These are phyloP conservation scores for Meghimatium bilineatum DNA, from an alignment of 2,888 invertebrate genomes.

Conservation along the genomic window DNA sequence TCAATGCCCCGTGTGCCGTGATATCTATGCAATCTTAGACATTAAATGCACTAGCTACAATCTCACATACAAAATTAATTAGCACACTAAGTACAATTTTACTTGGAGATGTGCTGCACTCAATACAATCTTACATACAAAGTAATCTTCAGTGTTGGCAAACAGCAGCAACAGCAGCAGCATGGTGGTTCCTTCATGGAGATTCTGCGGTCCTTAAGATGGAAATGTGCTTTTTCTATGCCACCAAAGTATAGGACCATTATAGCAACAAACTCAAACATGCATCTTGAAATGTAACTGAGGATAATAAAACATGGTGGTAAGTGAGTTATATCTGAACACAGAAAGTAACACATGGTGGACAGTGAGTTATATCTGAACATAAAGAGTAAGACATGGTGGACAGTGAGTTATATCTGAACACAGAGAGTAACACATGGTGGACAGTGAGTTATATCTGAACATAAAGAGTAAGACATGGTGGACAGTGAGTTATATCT, in stretches of 20 bases:
- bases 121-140: background rate
- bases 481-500: background rate
- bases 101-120: background rate
- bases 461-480: background rate
- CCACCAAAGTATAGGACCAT: slow-evolving; percentile 15
- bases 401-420: too few species aligned
- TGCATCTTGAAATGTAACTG: background rate
- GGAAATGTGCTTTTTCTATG: background rate
- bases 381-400: too few species aligned
- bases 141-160: background rate
- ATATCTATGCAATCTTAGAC: too few species aligned
- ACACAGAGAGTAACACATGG: too few species aligned
- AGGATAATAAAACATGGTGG: background rate
- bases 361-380: too few species aligned
- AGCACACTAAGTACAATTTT: too few species aligned
- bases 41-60: too few species aligned
- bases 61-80: too few species aligned
- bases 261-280: background rate
- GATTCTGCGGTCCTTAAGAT: background rate
- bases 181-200: background rate
- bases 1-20: too few species aligned
- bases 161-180: slow-evolving; percentile 19
- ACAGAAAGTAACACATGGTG: too few species aligned
- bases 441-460: background rate
- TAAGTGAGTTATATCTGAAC: too few species aligned